A percentile compares a stretch with the other conserved stretches of the same genome.
phyloP scores from a whole-genome alignment of 2,888 invertebrate genomes.

The Caenorhabditis sulstoni region DNA sequence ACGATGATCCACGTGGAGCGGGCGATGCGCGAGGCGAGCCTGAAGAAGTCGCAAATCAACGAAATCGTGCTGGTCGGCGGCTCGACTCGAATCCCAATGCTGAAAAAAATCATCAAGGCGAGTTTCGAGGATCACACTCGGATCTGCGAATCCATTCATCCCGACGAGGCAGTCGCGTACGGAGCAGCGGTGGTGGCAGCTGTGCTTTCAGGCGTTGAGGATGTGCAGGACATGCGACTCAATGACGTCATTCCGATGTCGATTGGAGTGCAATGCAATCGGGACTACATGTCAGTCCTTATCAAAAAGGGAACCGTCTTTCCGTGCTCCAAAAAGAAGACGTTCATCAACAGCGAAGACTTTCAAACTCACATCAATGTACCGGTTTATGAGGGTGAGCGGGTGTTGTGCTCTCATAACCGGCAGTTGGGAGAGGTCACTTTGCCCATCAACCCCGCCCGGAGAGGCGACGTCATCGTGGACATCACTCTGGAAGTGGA shows the following conservation, averaged over 20 bases:
- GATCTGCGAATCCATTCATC: conserved; percentile 89
- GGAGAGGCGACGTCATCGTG: conserved; percentile 47
- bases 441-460: conserved; percentile 19
- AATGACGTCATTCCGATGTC: conserved; percentile 56
- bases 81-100: conserved; percentile 82
- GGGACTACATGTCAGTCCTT: conserved; percentile 58
- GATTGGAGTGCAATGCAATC: conserved; percentile 54
- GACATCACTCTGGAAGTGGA: conserved; percentile 52
- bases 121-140: conserved; percentile 52
- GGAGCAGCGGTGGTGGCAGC: conserved; percentile 98
- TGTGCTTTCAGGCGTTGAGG: conserved; percentile 67
- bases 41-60: conserved; percentile 73
- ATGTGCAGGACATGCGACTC: conserved; percentile 58
- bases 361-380: conserved; percentile 49
- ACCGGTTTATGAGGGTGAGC: conserved; percentile 50
- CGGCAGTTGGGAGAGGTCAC: conserved; percentile 45
- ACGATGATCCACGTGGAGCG: conserved; percentile 57
- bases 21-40: conserved; percentile 56
- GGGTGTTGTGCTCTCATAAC: conserved; percentile 36
- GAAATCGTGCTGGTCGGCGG: conserved; percentile 83
- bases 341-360: conserved; percentile 55
- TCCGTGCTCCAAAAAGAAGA: conserved; percentile 46
- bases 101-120: conserved; percentile 81
- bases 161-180: conserved; percentile 93
- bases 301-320: conserved; percentile 47